phyloP scores from a whole-genome alignment of 2,888 invertebrate genomes.

The Brenthis hecate region DNA sequence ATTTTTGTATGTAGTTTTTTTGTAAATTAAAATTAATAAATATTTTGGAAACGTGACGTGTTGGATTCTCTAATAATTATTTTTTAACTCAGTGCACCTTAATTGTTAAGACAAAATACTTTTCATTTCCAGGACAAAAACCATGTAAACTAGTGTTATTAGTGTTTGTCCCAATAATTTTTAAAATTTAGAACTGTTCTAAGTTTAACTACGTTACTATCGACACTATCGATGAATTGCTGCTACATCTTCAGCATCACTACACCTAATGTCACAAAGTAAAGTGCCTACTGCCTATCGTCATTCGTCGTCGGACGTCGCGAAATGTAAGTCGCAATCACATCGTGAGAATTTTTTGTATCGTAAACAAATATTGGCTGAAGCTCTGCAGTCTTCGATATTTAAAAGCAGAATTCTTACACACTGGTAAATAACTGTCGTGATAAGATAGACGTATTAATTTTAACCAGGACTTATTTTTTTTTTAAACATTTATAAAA shows the following conservation, averaged over 20 bases:
- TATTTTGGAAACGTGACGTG: too few relatives aligned
- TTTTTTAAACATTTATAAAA: too few relatives aligned
- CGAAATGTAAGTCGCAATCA: background rate
- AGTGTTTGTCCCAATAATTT: too few relatives aligned
- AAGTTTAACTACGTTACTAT: too few relatives aligned
- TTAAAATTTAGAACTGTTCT: too few relatives aligned
- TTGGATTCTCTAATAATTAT: too few relatives aligned
- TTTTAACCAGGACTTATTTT: background rate
- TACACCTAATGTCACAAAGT: background rate
- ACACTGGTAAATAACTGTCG: background rate
- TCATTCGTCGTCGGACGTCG: background rate
- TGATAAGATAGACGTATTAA: background rate
- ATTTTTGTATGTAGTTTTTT: too few relatives aligned
- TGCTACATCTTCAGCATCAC: background rate
- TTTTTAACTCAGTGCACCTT: too few relatives aligned
- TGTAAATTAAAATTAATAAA: too few relatives aligned
- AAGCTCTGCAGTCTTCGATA: background rate
- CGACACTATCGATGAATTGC: background rate
- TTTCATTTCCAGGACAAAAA: too few relatives aligned
- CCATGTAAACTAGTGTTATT: too few relatives aligned
- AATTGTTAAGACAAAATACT: too few relatives aligned
- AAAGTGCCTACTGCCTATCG: background rate
- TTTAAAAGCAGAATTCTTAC: background rate
- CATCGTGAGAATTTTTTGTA: background rate
- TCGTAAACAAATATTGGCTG: conserved; percentile 7